Conservation (phyloP, 2,797 vertebrate genomes). For the Falco naumanni region DNA sequence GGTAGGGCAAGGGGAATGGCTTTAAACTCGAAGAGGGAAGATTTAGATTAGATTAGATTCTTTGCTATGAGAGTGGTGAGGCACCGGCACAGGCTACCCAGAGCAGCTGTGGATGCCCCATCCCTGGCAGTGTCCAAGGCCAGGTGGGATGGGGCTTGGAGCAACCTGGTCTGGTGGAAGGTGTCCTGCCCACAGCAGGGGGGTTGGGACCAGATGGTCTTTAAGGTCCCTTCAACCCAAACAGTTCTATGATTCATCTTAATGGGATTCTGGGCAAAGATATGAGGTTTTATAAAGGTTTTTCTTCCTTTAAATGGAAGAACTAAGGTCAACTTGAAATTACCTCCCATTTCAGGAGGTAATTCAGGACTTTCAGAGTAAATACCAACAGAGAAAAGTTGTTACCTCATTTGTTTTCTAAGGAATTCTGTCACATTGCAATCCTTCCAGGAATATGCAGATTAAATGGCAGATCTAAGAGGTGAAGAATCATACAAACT, state of each 20-base stretch:
- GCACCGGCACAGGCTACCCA: too few relatives aligned
- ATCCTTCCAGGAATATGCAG: background rate
- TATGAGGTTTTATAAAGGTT: background rate
- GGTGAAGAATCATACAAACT: background rate
- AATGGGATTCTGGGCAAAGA: background rate
- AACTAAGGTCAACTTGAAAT: background rate
- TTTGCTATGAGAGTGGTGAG: too few relatives aligned
- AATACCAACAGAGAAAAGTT: background rate
- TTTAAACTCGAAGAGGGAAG: too few relatives aligned
- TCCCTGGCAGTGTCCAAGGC: too few relatives aligned
- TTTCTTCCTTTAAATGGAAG: background rate
- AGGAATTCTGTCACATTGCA: background rate
- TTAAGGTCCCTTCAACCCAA: background rate
- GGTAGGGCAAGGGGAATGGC: too few relatives aligned
- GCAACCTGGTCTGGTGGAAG: too few relatives aligned
- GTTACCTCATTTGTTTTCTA: background rate
- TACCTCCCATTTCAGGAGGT: background rate
- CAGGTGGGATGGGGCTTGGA: background rate
- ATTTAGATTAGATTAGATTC: too few relatives aligned
- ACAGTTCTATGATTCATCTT: background rate
- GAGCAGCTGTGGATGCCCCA: too few relatives aligned
- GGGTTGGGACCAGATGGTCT: background rate
- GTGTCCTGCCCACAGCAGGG: rapidly evolving
- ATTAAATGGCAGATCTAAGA: background rate
- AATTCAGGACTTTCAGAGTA: background rate